Percentiles rank a stretch among this genome's conserved stretches.
Conservation (phyloP, 1,140 invertebrate genomes). For the Eueides isabella region DNA sequence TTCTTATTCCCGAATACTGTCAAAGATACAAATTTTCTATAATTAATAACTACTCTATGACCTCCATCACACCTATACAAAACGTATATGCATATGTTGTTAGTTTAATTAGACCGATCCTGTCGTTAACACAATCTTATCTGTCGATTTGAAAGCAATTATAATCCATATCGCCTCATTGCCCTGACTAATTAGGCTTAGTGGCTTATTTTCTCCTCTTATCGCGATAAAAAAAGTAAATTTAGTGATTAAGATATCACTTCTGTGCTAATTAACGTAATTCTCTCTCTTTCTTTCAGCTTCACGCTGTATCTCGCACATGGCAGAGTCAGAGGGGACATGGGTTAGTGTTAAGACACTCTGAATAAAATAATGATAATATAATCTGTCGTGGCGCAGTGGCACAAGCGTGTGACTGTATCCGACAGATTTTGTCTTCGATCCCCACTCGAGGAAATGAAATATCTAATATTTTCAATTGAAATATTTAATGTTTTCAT, state of each 20-base stretch:
- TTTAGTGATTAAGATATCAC: background rate
- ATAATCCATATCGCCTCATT: constrained; percentile 14
- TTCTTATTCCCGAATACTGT: background rate
- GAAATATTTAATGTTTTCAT: too few species aligned
- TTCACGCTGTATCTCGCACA: too few species aligned
- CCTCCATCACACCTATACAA: background rate
- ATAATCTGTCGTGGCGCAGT: too few species aligned
- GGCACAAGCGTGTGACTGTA: too few species aligned
- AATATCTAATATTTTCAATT: too few species aligned
- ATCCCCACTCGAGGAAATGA: too few species aligned
- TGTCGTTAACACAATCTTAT: constrained; percentile 36
- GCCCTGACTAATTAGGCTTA: constrained; percentile 15
- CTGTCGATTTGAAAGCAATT: constrained; percentile 35
- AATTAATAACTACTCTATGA: background rate
- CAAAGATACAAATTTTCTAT: background rate
- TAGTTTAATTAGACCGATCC: constrained; percentile 34
- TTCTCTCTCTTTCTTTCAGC: background rate
- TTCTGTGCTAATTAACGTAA: background rate
- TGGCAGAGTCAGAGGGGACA: too few species aligned
- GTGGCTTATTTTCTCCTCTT: background rate
- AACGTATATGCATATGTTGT: constrained; percentile 9
- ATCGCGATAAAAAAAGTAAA: background rate
- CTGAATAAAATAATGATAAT: too few species aligned
- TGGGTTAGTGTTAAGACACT: too few species aligned
- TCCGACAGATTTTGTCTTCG: too few species aligned